Base-by-base conservation (phyloP, 2,113 vertebrate species). In the Macquaria australasica region DNA sequence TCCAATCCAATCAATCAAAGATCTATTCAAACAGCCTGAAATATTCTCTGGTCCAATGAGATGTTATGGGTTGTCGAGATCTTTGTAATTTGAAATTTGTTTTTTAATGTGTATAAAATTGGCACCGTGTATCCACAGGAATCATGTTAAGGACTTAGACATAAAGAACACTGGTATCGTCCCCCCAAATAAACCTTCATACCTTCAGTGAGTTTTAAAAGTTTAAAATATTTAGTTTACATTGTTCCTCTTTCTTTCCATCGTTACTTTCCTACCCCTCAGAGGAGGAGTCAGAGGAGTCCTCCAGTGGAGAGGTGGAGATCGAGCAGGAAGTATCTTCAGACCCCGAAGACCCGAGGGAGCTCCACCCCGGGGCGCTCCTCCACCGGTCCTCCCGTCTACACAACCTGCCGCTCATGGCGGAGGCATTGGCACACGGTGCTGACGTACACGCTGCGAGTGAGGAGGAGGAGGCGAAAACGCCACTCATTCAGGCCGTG, bases 401-500 rank as follows among this genome's bases (percentile, higher is more conserved):
- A 78, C 96, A 97, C 90, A 98, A 96, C 81, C 95, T 99, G 85
- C 97, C 97, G 0, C 96, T 96, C 80, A 99, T 99, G 98, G 97
- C 98, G 0, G 97, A 99, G 84, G 98, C 98, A 2, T 79, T 99
- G 91, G 98, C 98, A n/a, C 97, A 97, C 0, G 97, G 98, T 23
- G 98, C 98, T 51, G 97, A 98, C 25, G 96, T 99, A 37, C 99
- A 99, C 77, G 96, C 96, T 82, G 91, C 96, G 51, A 96, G 96
- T 0, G 67, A 93, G 37, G 97, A 97, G 78, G 96, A 98, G 86
- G 95, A 97, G 80, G 97, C 96, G 78, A 95, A 95, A 82, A 99
- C 97, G 0, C 96, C 98, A 0, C 97, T 99, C 77, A 98, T 99
- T 89, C 98, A 99, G 93, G 98, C 98, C 0, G 98, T 99, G 12